Evolutionary conservation across 2,797 vertebrate species (phyloP).

Genomic region (Myiotriccus ornatus): DNA sequence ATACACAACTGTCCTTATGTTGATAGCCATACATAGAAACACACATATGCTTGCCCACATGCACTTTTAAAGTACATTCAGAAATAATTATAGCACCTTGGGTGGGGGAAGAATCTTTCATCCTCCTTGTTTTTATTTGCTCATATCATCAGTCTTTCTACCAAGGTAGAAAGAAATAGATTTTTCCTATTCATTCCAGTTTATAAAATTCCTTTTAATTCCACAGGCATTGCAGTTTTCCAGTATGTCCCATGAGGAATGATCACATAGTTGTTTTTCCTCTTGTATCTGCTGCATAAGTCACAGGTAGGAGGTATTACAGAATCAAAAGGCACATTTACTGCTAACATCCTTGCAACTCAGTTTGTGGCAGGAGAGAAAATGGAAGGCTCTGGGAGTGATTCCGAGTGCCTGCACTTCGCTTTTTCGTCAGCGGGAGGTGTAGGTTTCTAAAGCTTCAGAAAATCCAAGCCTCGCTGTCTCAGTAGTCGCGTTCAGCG

Average conservation of each 20-base stretch:
- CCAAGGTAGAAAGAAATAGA: background rate
- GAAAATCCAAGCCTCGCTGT: background rate
- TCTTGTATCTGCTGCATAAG: background rate
- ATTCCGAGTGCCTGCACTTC: conserved; percentile 12
- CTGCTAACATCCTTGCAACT: background rate
- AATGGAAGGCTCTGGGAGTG: background rate
- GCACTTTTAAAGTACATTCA: background rate
- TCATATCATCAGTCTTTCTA: background rate
- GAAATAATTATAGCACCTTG: background rate
- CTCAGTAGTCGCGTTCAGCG: background rate
- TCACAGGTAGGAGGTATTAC: background rate
- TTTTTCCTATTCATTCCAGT: background rate
- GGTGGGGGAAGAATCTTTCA: background rate
- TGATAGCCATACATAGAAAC: conserved; percentile 18
- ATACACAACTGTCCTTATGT: background rate
- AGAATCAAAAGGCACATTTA: background rate
- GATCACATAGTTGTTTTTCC: background rate
- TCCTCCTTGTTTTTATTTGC: background rate
- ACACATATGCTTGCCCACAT: background rate
- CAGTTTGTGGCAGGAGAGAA: background rate
- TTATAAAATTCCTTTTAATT: background rate
- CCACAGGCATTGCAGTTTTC: background rate
- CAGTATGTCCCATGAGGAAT: background rate
- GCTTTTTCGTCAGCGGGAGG: background rate
- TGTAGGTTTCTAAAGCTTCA: background rate